Evolutionary conservation across 2,888 invertebrate species (phyloP), one percentile per base, ranked within the genome.

Genomic region (Lamellibrachia satsuma): DNA sequence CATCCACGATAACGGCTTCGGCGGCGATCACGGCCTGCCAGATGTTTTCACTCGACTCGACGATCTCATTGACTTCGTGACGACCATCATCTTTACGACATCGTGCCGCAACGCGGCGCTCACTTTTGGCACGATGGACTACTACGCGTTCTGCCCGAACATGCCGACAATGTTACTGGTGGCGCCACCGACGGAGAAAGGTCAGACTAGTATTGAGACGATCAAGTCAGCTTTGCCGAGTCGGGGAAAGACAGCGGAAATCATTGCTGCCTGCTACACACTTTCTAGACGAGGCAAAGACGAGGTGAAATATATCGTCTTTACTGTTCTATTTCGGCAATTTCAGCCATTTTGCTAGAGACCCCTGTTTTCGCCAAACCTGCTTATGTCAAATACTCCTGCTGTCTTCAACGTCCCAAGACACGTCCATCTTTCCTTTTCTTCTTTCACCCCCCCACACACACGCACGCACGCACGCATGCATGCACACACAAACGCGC

Each of bases 251-350:
- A 93, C 93, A 7, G 93, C 93, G 9, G 93, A 94, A 57, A 93
- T 94, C 90, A 92, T 94, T 9, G 93, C 93, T 22, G 93, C 93
- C 52, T 94, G 93, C 52, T 93, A 94, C 92, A 93, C 93, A 7
- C 90, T 94, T 3, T 92, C 93, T 15, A 52, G 91, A n/a, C 8
- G 52, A 6, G 92, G 91, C 52, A 92, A 91, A 22, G 91, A 93
- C 57, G 92, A 94, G 94, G 94, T 94, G 22, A 22, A 15, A 1
- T 15, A 39, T 91, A 55, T 15, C 1, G 11, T 92, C 22, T 7
- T 11, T 27, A 1, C 15, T 11, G 15, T 15, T 27, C 91, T 22
- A 1, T 15, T 55, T n/a, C 51, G 9, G 52, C 39, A 52, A n/a
- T 52, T 11, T 22, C 1, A 51, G 39, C 15, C 1, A 92, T 52